These are phyloP conservation scores for Forbesichthys agassizii DNA, from an alignment of 2,113 vertebrate genomes.

Conservation along the genomic window DNA sequence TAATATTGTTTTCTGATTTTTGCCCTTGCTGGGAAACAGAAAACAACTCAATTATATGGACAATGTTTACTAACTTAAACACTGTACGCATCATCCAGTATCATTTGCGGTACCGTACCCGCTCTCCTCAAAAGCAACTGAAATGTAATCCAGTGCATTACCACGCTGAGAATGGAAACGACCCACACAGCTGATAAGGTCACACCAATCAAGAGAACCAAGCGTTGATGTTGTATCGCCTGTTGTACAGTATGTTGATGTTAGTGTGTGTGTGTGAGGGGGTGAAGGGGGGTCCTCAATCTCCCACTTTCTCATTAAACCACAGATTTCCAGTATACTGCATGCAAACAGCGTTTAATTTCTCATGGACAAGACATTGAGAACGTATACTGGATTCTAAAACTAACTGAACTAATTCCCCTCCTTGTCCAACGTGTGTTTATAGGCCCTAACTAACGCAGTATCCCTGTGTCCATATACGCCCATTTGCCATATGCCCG, in stretches of 20 bases:
- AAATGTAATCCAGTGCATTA: conserved; percentile 22
- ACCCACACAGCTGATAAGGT: conserved; percentile 36
- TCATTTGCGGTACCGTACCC: conserved; percentile 21
- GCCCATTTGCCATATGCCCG: conserved; percentile 46
- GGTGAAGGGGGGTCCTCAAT: neutral
- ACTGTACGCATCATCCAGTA: conserved; percentile 28
- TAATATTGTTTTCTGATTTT: too few relatives aligned
- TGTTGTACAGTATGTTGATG: neutral
- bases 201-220: conserved; percentile 25
- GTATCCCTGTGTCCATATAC: conserved; percentile 31
- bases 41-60: conserved; percentile 22
- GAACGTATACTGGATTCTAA: neutral
- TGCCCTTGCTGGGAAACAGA: too few relatives aligned
- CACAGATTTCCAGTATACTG: too few relatives aligned
- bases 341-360: too few relatives aligned
- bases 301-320: too few relatives aligned
- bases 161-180: conserved; percentile 20
- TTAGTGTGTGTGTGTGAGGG: neutral
- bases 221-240: neutral
- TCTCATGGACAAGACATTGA: too few relatives aligned
- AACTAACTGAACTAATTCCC: neutral
- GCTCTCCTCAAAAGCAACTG: conserved; percentile 23
- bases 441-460: conserved; percentile 25
- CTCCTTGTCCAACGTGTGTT: conserved; percentile 34
- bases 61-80: conserved; percentile 21